phyloP scores from a whole-genome alignment of 2,888 invertebrate genomes.

The Cerastis rubricosa region DNA sequence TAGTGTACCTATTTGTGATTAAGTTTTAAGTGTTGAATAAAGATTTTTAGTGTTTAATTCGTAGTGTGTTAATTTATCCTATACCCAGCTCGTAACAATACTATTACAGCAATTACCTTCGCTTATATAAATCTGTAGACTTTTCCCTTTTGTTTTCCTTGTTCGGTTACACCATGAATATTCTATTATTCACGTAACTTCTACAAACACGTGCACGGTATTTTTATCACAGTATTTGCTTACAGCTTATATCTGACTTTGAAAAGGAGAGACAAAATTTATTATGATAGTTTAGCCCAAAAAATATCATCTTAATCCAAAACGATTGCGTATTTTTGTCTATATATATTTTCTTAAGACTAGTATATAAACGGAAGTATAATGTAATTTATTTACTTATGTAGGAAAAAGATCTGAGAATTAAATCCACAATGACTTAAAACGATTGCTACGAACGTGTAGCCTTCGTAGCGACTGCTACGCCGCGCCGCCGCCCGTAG shows the following conservation, averaged over 20 bases:
- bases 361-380: not conserved
- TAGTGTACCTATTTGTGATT: too few species aligned
- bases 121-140: not conserved
- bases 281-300: too few species aligned
- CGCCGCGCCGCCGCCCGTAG: constrained; percentile 31
- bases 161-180: constrained; percentile 16
- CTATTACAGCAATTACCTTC: not conserved
- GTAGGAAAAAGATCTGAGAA: not conserved
- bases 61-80: too few species aligned
- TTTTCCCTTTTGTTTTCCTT: constrained; percentile 16
- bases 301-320: too few species aligned
- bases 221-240: not conserved
- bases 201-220: too few species aligned
- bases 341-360: too few species aligned
- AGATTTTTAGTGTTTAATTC: too few species aligned
- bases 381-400: not conserved
- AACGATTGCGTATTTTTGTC: too few species aligned
- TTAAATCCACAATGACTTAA: not conserved
- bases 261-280: not conserved
- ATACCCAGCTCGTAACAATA: too few species aligned
- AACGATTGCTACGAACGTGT: constrained; percentile 19
- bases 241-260: not conserved
- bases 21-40: too few species aligned
- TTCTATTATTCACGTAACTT: constrained; percentile 3
- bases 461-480: constrained; percentile 33